Base-by-base conservation (phyloP, 2,797 vertebrate species). In the Gouania willdenowi region DNA sequence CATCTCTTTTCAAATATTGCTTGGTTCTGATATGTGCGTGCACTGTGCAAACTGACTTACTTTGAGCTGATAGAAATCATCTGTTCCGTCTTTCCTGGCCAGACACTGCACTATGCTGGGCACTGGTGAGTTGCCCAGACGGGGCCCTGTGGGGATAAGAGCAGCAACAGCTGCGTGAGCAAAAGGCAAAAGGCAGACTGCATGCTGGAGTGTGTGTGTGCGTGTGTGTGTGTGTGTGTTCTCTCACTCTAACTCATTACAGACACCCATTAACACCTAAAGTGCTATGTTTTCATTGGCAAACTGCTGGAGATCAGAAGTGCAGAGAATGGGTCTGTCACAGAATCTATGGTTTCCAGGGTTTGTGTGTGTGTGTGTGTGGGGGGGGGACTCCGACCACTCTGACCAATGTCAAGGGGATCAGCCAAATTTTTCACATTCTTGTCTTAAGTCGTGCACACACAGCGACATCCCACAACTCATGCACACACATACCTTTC, bases 1-100 rank as follows among this genome's bases (percentile, higher is more conserved):
- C n/a, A n/a, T n/a, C n/a, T n/a, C n/a, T n/a, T n/a, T n/a, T n/a
- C 13, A 14, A 14, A n/a, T n/a, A n/a, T n/a, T n/a, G n/a, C n/a
- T n/a, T n/a, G n/a, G 14, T 14, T 14, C 14, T 14, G 14, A 14
- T 14, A 14, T 14, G 2, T 2, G 14, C 13, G 13, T 14, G 13
- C 14, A 14, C 3, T 2, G 4, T 20, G 3, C n/a, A n/a, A n/a
- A 24, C 18, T 32, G 5, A 75, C 92, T 93, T 78, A 98, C 97
- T 92, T 99, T 99, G 35, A 99, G 89, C 79, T 98, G 97, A 79
- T 99, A 99, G 59, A 98, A 99, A 82, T 99, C 97, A 66, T 99
- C 96, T 0, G 94, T 98, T 75, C 97, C 94, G n/a, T 99, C 97
- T 78, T 94, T 98, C 71, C 97, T 92, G 41, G 96, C 97, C 87